Evolutionary conservation across 2,888 invertebrate species (phyloP).

Genomic region (Dichetophora obliterata): DNA sequence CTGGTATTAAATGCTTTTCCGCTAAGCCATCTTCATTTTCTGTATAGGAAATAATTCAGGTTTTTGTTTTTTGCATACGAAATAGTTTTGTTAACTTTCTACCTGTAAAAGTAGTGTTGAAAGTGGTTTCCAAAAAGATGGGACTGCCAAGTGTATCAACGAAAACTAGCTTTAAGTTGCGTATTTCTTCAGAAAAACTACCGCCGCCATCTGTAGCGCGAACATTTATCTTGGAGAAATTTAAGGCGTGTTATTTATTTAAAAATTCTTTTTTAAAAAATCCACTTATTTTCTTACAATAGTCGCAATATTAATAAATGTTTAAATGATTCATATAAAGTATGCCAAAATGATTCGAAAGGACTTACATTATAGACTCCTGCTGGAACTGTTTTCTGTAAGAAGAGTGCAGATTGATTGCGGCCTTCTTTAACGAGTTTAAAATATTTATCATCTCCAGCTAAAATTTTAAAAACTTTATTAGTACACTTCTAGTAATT

Average conservation of each 20-base stretch:
- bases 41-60: slow-evolving; percentile 24
- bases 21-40: slow-evolving; percentile 62
- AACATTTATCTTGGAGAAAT: slow-evolving; percentile 69
- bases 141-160: slow-evolving; percentile 72
- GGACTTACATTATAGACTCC: slow-evolving; percentile 51
- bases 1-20: slow-evolving; percentile 65
- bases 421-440: slow-evolving; percentile 48
- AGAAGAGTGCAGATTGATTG: slow-evolving; percentile 49
- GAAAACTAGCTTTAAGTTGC: slow-evolving; percentile 68
- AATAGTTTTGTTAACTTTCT: slow-evolving; percentile 3
- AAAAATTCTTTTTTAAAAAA: too few relatives aligned
- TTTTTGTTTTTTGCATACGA: neutral
- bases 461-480: slow-evolving; percentile 44
- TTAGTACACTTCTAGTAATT: too few relatives aligned
- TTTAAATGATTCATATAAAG: too few relatives aligned
- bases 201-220: slow-evolving; percentile 71
- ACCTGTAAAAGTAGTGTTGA: slow-evolving; percentile 55
- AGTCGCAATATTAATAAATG: too few relatives aligned
- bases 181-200: slow-evolving; percentile 47
- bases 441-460: slow-evolving; percentile 52
- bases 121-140: slow-evolving; percentile 64
- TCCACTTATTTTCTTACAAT: too few relatives aligned
- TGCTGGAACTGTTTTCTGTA: slow-evolving; percentile 45
- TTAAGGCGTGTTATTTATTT: too few relatives aligned
- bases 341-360: neutral